These are phyloP conservation scores for Poecilia picta DNA, from an alignment of 2,797 vertebrate genomes.

Conservation along the genomic window DNA sequence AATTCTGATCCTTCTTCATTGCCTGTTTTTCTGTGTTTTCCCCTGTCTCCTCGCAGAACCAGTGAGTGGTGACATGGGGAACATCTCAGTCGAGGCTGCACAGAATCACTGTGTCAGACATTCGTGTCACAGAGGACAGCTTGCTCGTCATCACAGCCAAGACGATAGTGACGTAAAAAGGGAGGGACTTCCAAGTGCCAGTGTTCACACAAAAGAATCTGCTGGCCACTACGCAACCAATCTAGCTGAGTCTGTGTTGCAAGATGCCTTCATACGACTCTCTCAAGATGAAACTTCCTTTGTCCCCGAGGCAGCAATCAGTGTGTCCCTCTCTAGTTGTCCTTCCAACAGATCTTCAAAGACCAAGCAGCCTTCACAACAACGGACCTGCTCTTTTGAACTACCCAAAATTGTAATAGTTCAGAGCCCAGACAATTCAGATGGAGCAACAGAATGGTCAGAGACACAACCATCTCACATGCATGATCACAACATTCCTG, in stretches of 20 bases:
- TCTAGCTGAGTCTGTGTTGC: slow-evolving; percentile 94
- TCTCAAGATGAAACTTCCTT: slow-evolving; percentile 88
- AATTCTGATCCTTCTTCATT: slow-evolving; percentile 52
- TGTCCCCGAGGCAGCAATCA: slow-evolving; percentile 83
- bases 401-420: slow-evolving; percentile 98
- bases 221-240: slow-evolving; percentile 93
- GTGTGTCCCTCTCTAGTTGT: slow-evolving; percentile 72
- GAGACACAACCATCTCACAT: slow-evolving; percentile 70
- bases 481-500: slow-evolving; percentile 61
- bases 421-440: slow-evolving; percentile 91
- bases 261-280: slow-evolving; percentile 94
- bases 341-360: slow-evolving; percentile 59
- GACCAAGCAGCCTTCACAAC: slow-evolving; percentile 64
- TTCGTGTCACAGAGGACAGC: slow-evolving; percentile 71
- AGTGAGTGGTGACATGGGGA: slow-evolving; percentile 77
- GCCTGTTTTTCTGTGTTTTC: slow-evolving; percentile 29
- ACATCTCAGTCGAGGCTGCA: slow-evolving; percentile 69
- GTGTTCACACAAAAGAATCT: slow-evolving; percentile 74
- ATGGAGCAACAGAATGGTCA: slow-evolving; percentile 84
- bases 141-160: slow-evolving; percentile 63
- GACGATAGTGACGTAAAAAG: slow-evolving; percentile 67
- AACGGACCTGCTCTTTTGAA: slow-evolving; percentile 87
- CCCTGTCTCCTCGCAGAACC: slow-evolving; percentile 79
- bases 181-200: slow-evolving; percentile 32
- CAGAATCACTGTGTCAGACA: slow-evolving; percentile 73